Base-by-base conservation (phyloP, 2,797 vertebrate species). In the Philypnodon macrostomus region DNA sequence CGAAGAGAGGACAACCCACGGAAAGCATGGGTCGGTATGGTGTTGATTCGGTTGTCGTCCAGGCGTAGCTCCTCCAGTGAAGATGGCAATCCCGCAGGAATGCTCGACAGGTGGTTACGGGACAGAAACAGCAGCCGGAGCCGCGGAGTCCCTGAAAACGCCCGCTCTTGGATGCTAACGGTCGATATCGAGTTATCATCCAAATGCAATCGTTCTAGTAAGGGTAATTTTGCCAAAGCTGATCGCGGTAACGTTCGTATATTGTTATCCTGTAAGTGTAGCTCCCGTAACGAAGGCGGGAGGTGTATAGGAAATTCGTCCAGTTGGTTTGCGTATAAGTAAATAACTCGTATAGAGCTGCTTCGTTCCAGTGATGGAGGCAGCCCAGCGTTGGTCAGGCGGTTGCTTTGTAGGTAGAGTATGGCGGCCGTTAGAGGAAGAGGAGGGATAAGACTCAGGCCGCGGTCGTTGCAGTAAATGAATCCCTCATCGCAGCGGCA, bases 321-420 rank as follows among this genome's bases (percentile, higher is more conserved):
- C 79, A 98, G 50, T 13, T 93, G 90, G 17, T 98, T 98, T 62
- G 93, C 94, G 1, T 97, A 98, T 19, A 98, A 90, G 70, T 98
- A 98, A 5, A 97, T 89, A 13, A 96, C 95, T 78, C 88, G 85
- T 39, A 98, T 86, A 1, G 84, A 90, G 38, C 85, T 70, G 44
- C 93, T 88, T 14, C 80, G 86, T 30, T 90, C 92, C 73, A 98
- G 68, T 0, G 88, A 92, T 0, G 86, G 84, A 0, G 95, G 93
- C 70, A 98, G 85, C 5, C 96, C 96, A 0, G 92, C 88, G 0
- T 95, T 97, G 35, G 84, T 90, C 74, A 97, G 92, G 13, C 91
- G 92, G 83, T 98, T 98, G 87, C 97, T 98, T 75, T 98, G 96
- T n/a, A 98, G 85, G 90, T 96, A 98, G 4, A 98, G 93, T 23